These are phyloP conservation scores for Rhabdophis nuchalis DNA, from an alignment of 2,797 vertebrate genomes.

Conservation along the genomic window DNA sequence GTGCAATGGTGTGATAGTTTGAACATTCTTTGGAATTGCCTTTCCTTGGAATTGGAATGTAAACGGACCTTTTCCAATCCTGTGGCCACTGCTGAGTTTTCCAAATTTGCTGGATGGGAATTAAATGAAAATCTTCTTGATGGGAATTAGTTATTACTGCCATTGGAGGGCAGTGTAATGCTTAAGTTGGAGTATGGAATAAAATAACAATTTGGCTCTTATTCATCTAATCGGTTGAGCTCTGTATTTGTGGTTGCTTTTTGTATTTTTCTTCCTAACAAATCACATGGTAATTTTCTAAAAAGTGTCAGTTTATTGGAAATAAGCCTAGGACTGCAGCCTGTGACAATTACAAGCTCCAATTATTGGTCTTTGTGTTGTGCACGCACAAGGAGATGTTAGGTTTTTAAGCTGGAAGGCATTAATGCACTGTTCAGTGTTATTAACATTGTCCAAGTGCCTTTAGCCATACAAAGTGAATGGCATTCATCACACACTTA, in stretches of 20 bases:
- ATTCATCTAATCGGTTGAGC: not conserved
- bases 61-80: too few species aligned
- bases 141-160: not conserved
- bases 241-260: not conserved
- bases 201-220: too few species aligned
- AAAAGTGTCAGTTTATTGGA: not conserved
- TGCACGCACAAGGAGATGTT: not conserved
- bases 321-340: not conserved
- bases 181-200: not conserved
- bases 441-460: not conserved
- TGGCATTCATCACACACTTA: not conserved
- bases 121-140: not conserved
- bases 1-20: too few species aligned
- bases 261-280: not conserved
- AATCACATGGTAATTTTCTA: not conserved
- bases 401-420: not conserved
- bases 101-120: too few species aligned
- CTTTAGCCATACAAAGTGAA: not conserved
- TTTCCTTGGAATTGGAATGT: too few species aligned
- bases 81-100: too few species aligned
- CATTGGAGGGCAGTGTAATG: conserved; percentile 5
- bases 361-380: not conserved
- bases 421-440: not conserved
- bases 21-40: too few species aligned
- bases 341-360: not conserved